Evolutionary conservation across 2,888 invertebrate species (phyloP), one percentile per base, ranked within the genome.

Genomic region (Apodemia mormo): DNA sequence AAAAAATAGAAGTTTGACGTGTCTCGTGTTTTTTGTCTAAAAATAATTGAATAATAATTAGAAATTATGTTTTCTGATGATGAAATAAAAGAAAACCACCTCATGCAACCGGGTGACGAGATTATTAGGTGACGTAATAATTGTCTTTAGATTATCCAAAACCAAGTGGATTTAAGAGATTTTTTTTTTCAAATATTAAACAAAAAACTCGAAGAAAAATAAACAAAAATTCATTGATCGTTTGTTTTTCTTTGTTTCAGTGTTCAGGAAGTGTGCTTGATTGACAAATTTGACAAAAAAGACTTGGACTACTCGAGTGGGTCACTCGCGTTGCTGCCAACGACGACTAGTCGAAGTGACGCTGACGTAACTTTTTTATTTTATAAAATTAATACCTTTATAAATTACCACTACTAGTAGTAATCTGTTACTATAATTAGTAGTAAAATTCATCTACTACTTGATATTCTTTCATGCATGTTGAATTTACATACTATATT

Each of bases 31-130:
- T 90, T 90, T 88, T 66, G 29, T 66, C 84, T 88, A 74, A 83
- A 90, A 92, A 90, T 87, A 92, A 88, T 91, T 91, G 89, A 91
- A 89, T 84, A 88, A 68, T 87, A 83, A 80, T 78, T 87, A 86
- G 89, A 88, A 90, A 91, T 85, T 84, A 93, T 93, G 93, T 91
- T 93, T 85, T 89, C 90, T 76, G 90, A 92, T 79, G 92, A 92
- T 73, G 92, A 92, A 87, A 91, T 90, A 86, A 93, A 92, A 91
- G 90, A 87, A 80, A 85, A 83, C 81, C 84, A 84, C 80, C 87
- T 88, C 79, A 87, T 87, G 85, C 84, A 85, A 76, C 87, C 88
- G 71, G 89, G 88, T 74, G 91, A 92, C 79, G 91, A 92, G 81
- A 88, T 93, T 78, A 90, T 93, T 87, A 89, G 92, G 93, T 61